phyloP scores from a whole-genome alignment of 2,113 vertebrate genomes.

The Gorilla gorilla region DNA sequence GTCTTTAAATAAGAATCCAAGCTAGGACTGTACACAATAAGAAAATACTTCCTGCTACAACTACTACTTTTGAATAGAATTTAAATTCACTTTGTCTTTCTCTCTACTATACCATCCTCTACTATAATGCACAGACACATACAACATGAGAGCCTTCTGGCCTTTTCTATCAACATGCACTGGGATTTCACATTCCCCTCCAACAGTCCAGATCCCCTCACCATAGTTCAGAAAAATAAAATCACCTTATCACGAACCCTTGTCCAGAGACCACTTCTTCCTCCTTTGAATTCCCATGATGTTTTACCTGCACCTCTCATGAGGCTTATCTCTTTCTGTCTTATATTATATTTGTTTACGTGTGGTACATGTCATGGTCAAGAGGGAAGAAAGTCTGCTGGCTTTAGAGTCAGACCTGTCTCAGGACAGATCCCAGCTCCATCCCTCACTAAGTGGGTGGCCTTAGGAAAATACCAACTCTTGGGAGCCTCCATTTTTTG shows the following conservation, averaged over 20 bases:
- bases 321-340: constrained; percentile 31
- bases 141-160: background rate
- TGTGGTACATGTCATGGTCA: background rate
- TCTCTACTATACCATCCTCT: background rate
- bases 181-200: background rate
- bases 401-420: background rate
- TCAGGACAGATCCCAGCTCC: constrained; percentile 20
- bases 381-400: background rate
- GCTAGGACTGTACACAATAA: background rate
- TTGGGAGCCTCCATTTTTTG: background rate
- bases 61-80: background rate
- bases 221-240: background rate
- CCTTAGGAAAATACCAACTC: constrained; percentile 52
- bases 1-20: background rate
- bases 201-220: background rate
- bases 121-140: background rate
- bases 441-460: constrained; percentile 55
- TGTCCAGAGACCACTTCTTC: background rate
- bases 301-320: background rate
- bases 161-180: background rate
- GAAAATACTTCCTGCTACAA: background rate
- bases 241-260: background rate
- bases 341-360: background rate
- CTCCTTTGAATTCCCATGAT: background rate
- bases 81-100: background rate